phyloP scores from a whole-genome alignment of 2,797 vertebrate genomes.

The Anguilla marmorata region DNA sequence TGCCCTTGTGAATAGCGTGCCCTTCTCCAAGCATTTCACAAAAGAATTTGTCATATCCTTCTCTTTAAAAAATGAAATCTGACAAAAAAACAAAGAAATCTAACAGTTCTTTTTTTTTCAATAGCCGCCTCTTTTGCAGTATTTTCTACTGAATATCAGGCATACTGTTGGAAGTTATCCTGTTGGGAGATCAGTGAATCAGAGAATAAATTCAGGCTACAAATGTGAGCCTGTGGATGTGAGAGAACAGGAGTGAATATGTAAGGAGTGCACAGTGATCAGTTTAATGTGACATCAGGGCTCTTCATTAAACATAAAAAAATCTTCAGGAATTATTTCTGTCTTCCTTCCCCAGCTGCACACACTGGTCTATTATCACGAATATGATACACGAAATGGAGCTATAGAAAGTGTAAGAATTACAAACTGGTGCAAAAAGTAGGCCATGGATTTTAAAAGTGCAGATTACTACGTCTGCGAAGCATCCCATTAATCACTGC shows the following conservation, averaged over 20 bases:
- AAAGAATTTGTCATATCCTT: neutral
- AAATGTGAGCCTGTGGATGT: neutral
- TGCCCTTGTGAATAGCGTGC: neutral
- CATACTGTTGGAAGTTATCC: neutral
- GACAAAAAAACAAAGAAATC: neutral
- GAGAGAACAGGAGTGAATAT: neutral
- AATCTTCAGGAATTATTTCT: constrained; percentile 54
- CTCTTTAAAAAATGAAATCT: neutral
- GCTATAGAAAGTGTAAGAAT: constrained; percentile 44
- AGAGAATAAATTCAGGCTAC: neutral
- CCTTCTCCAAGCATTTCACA: neutral
- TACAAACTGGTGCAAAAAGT: constrained; percentile 70
- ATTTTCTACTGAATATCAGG: neutral
- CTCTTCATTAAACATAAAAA: constrained; percentile 62
- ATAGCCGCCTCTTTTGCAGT: neutral
- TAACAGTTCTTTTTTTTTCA: neutral
- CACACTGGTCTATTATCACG: constrained; percentile 50
- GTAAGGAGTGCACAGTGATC: neutral
- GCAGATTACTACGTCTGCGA: constrained; percentile 67
- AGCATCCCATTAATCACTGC: constrained; percentile 69
- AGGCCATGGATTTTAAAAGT: constrained; percentile 72
- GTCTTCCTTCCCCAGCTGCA: constrained; percentile 37
- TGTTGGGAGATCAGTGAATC: neutral
- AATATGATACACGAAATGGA: constrained; percentile 51
- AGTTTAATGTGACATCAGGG: constrained; percentile 50